Conservation (phyloP, 2,113 vertebrate genomes). For the Sigmodon hispidus region DNA sequence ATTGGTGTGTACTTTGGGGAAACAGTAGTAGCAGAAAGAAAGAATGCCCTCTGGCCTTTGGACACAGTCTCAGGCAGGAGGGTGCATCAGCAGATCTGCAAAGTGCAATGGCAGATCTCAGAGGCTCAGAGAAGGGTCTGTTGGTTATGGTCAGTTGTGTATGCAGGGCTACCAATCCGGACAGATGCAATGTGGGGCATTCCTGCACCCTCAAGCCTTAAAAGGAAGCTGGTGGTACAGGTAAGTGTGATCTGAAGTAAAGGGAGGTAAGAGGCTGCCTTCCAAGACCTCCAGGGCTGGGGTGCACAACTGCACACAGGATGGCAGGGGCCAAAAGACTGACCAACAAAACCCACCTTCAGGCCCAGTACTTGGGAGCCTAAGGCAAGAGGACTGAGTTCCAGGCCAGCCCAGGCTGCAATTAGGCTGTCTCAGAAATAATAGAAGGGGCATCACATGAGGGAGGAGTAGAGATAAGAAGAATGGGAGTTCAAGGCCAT, state of each 20-base stretch:
- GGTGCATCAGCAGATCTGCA: not conserved
- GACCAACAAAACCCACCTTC: not conserved
- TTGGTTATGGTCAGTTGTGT: not conserved
- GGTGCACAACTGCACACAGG: not conserved
- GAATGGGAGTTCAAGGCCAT: not conserved
- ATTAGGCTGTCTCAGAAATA: not conserved
- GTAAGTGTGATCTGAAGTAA: not conserved
- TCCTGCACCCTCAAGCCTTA: not conserved
- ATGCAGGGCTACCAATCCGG: not conserved
- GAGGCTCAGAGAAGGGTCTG: not conserved
- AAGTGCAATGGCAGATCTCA: not conserved
- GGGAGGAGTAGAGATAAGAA: not conserved
- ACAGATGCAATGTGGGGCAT: not conserved
- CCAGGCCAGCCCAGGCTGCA: not conserved
- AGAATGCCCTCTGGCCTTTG: not conserved
- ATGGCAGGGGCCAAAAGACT: not conserved
- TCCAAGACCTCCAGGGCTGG: not conserved
- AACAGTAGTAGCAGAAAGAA: not conserved
- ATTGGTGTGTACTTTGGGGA: not conserved
- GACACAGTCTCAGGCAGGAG: not conserved
- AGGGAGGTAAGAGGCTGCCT: not conserved
- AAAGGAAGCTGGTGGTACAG: not conserved
- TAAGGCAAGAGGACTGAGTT: not conserved
- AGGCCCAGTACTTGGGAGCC: not conserved
- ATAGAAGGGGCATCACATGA: not conserved